These are phyloP conservation scores for Stramonita haemastoma DNA, from an alignment of 2,888 invertebrate species.

Conservation along the genomic window DNA sequence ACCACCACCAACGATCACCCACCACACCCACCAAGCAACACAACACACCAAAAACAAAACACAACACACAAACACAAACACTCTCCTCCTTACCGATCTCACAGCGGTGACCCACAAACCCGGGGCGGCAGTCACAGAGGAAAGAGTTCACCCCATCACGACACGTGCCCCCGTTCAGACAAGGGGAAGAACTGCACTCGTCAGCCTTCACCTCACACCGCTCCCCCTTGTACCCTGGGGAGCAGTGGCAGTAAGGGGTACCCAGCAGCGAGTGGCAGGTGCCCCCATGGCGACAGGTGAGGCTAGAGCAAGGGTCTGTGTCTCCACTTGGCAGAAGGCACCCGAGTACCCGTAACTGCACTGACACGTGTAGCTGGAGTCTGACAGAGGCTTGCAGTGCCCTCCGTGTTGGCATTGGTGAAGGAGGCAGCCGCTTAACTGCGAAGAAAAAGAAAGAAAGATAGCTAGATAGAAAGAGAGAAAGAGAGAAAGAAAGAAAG, in stretches of 20 bases:
- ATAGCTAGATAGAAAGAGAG: no score
- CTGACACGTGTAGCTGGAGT: neutral
- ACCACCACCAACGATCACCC: no score
- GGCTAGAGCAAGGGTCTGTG: neutral
- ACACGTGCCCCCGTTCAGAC: conserved; percentile 20
- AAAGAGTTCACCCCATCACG: neutral
- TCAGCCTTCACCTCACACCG: conserved; percentile 8
- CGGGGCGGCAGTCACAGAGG: neutral
- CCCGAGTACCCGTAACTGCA: conserved; percentile 20
- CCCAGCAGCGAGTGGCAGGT: conserved; percentile 1
- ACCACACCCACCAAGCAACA: neutral
- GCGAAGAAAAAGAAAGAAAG: neutral
- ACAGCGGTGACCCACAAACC: neutral
- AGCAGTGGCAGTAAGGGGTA: neutral
- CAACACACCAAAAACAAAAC: neutral
- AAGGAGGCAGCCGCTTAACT: neutral
- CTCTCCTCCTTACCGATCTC: neutral
- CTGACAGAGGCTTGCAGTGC: neutral
- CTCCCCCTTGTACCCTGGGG: conserved; percentile 15
- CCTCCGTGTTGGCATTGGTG: neutral
- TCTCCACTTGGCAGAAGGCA: neutral
- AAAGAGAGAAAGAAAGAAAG: no score
- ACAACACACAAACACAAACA: no score
- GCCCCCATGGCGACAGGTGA: neutral
- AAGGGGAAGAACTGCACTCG: conserved; percentile 13